Base-by-base conservation (phyloP, 2,888 invertebrate genomes). In the Nomada ferruginata region DNA sequence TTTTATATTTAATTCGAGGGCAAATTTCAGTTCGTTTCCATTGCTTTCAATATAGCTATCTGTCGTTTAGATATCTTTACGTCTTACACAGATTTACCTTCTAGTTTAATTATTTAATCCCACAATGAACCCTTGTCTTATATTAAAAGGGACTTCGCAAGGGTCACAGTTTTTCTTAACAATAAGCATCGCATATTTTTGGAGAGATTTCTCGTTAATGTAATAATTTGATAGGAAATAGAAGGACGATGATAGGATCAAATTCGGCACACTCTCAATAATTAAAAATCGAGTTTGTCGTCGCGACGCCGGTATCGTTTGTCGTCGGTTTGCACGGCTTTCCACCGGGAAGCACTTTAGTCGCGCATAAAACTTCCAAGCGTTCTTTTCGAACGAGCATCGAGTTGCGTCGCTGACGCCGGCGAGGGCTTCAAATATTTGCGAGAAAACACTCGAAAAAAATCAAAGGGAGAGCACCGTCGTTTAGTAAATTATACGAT, bases 401-500 rank as follows among this genome's bases (percentile, higher is more conserved):
- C 53, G 55, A 10, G 53, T 10, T 20, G 2, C 44, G 44, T 36
- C 36, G 36, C 36, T 36, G 57, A 26, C 55, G 5, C 7, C 23
- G 57, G 13, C 13, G 44, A 26, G 26, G 9, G n/a, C 3, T 59
- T 47, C 52, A 72, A 72, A 72, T 72, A 53, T 72, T 72, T 72
- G 42, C 63, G 52, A 7, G 52, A 42, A 71, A 42, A 52, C 42
- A n/a, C 29, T 42, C 13, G 50, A 26, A 18, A 15, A 53, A 44
- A 20, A 60, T 13, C 52, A 15, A 47, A 44, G 15, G 7, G 0
- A 11, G n/a, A 23, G 15, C 18, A 2, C 15, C 7, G 23, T 13
- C 63, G 57, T 74, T 65, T 70, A 59, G 50, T 66, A 66, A 66
- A 50, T 74, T 59, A 66, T 50, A 66, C 60, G 68, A 52, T 75